A percentile compares a stretch with the other conserved stretches of the same genome.
Evolutionary conservation across 1,140 invertebrate genomes (phyloP).

Genomic region (Neodiprion fabricii): DNA sequence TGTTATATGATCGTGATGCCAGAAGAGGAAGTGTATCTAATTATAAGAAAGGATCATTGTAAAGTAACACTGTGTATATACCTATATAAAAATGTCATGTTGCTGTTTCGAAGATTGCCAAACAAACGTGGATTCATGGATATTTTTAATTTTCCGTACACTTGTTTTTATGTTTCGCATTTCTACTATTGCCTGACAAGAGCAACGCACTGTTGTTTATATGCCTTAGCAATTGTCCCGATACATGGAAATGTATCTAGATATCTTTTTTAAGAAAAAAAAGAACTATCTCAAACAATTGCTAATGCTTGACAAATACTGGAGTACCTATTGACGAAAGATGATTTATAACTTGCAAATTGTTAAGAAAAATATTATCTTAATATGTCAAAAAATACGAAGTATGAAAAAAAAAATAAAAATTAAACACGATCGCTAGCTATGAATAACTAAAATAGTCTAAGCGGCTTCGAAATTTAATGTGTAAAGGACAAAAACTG

Average conservation of each 20-base stretch:
- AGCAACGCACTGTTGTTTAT: no score
- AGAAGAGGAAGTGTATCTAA: background rate
- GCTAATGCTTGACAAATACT: background rate
- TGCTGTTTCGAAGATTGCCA: background rate
- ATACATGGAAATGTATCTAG: no score
- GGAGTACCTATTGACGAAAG: conserved; percentile 5
- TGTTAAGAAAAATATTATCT: background rate
- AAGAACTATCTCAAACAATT: background rate
- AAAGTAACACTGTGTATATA: conserved; percentile 2
- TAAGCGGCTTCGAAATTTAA: background rate
- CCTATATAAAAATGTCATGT: background rate
- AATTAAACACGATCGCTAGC: background rate
- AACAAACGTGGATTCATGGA: no score
- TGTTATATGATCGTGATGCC: no score
- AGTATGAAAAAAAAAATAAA: no score
- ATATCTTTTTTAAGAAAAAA: no score
- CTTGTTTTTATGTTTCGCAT: no score
- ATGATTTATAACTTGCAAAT: background rate
- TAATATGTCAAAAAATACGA: background rate
- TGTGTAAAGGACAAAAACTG: background rate
- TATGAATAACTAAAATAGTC: background rate
- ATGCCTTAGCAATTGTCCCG: no score
- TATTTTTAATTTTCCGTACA: no score
- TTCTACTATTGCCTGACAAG: no score
- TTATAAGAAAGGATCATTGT: background rate